Conservation (phyloP, 1,140 invertebrate genomes). For the Drosophila trapezifrons region DNA sequence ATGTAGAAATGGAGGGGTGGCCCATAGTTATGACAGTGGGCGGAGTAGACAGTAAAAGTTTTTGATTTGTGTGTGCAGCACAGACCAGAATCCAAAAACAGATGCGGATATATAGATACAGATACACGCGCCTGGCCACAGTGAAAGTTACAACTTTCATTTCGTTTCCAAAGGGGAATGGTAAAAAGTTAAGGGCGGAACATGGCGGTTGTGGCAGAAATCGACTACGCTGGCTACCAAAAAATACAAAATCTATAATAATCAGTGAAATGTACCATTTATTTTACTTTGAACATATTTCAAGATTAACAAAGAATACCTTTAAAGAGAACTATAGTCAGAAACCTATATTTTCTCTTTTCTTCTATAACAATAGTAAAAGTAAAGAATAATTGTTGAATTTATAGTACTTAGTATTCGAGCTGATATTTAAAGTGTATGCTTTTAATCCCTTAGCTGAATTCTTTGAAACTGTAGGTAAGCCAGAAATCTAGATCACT, state of each 20-base stretch:
- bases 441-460: too few species aligned
- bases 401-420: too few species aligned
- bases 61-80: slow-evolving; percentile 73
- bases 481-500: too few species aligned
- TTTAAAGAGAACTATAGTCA: too few species aligned
- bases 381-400: too few species aligned
- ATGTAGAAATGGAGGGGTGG: slow-evolving; percentile 7
- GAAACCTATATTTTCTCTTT: too few species aligned
- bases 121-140: slow-evolving; percentile 36
- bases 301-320: neutral
- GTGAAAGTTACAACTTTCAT: slow-evolving; percentile 77
- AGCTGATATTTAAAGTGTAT: too few species aligned
- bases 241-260: slow-evolving; percentile 50
- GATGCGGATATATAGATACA: neutral
- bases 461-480: too few species aligned
- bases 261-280: slow-evolving; percentile 14
- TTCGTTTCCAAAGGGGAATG: slow-evolving; percentile 20
- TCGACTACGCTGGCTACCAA: slow-evolving; percentile 36
- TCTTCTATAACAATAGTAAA: too few species aligned
- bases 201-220: too few species aligned
- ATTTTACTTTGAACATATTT: slow-evolving; percentile 4
- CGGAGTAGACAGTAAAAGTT: slow-evolving; percentile 65
- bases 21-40: slow-evolving; percentile 33
- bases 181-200: slow-evolving; percentile 2
- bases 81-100: slow-evolving; percentile 33